These are phyloP conservation scores for Carettochelys insculpta DNA, from an alignment of 2,113 vertebrate species.

Conservation along the genomic window DNA sequence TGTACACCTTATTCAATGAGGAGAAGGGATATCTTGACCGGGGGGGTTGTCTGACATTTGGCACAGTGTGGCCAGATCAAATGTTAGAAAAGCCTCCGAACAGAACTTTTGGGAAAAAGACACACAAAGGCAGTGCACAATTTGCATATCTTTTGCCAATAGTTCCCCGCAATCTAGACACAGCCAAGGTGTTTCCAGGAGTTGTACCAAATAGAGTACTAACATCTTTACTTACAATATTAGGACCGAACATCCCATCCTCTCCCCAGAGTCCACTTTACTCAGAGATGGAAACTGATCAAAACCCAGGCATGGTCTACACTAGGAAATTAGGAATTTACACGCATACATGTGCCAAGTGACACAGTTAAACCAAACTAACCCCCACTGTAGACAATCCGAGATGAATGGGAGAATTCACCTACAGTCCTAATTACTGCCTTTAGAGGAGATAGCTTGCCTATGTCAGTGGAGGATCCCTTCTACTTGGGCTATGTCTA, in stretches of 20 bases:
- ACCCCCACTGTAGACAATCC: neutral
- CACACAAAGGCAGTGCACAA: too few species aligned
- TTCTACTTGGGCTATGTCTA: too few species aligned
- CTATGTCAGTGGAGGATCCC: neutral
- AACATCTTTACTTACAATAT: neutral
- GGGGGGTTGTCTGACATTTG: too few species aligned
- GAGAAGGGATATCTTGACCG: too few species aligned
- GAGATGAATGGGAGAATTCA: neutral
- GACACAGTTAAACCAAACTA: neutral
- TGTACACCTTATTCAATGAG: too few species aligned
- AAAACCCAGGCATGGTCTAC: neutral
- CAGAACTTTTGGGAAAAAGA: too few species aligned
- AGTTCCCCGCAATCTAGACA: too few species aligned
- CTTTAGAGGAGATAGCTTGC: neutral
- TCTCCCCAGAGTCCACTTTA: neutral
- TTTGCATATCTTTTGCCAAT: too few species aligned
- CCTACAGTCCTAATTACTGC: neutral
- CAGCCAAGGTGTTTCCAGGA: neutral
- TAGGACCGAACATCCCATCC: neutral
- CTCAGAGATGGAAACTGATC: neutral
- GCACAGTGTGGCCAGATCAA: too few species aligned
- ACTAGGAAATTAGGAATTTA: neutral
- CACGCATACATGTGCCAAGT: too few species aligned
- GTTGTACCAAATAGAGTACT: neutral
- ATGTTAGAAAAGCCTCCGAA: too few species aligned